Conservation (phyloP, 2,113 vertebrate species). For the Notechis scutatus region DNA sequence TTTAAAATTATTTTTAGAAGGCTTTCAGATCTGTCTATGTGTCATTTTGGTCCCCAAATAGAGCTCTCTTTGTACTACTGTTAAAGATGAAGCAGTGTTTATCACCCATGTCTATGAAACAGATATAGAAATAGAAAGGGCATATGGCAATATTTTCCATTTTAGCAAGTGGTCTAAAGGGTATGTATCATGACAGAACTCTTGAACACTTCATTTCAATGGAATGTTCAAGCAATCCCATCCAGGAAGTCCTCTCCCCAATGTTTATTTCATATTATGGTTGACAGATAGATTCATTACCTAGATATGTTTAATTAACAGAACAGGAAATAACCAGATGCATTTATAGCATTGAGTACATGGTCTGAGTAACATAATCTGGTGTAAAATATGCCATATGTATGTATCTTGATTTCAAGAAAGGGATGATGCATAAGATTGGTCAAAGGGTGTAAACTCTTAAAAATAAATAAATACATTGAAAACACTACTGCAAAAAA, state of each 20-base stretch:
- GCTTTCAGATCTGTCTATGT: neutral
- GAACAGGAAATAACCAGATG: constrained; percentile 9
- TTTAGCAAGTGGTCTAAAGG: constrained; percentile 47
- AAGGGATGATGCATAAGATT: neutral
- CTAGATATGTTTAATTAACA: constrained; percentile 29
- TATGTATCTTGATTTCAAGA: neutral
- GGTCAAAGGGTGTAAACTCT: no score
- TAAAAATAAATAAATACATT: neutral
- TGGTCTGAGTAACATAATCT: neutral
- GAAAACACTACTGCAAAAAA: neutral
- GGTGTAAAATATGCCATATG: neutral
- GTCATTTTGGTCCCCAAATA: neutral
- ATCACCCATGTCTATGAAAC: neutral
- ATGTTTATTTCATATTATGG: constrained; percentile 5
- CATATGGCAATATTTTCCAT: constrained; percentile 40
- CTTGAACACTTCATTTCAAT: constrained; percentile 4
- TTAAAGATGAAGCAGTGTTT: constrained; percentile 12
- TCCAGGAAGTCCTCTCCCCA: neutral
- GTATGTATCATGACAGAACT: constrained; percentile 22
- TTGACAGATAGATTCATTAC: constrained; percentile 1
- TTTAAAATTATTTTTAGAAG: neutral
- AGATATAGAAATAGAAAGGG: constrained; percentile 8
- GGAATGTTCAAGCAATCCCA: neutral
- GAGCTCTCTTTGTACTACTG: neutral
- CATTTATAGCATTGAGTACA: constrained; percentile 6